Base-by-base conservation (phyloP, 2,888 invertebrate species). In the Iselma pallidipennis region DNA sequence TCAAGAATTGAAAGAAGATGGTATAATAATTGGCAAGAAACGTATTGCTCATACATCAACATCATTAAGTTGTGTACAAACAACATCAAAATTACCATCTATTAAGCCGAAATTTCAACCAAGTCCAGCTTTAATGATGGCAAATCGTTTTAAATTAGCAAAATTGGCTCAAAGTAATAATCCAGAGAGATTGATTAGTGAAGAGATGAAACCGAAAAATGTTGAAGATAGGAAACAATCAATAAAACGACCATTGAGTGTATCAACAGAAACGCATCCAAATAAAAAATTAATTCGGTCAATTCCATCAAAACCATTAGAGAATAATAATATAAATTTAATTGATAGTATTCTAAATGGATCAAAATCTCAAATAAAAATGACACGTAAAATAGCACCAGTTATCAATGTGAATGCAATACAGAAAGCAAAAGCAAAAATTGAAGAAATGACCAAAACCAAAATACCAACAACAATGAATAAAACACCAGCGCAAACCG, bases 401-500 rank as follows among this genome's bases (percentile, higher is more conserved):
- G 92, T 91, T 51, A 88, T 91, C 57, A 92, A 93, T 81, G 90
- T 91, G 26, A 84, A 88, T 69, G 88, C 89, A 23, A 83, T 92
- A 61, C 84, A 91, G 67, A 84, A 86, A 74, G 89, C 90, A 9
- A 92, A 91, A 76, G 89, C 87, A 74, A 85, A 85, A 63, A 85
- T 90, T 25, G 79, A 86, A 64, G 85, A 87, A 65, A 80, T 83
- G 61, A 82, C 81, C 78, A 71, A 81, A 77, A 66, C 82, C 77
- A 71, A 81, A 63, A 77, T 80, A 67, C 73, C 78, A 72, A 53
- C 80, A 82, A 7, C 82, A 83, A 48, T 66, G 6, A 55, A 23
- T 49, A 87, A 85, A 76, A 89, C 91, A 1, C 84, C 87, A 21
- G 85, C 89, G 26, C 92, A 92, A 82, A 91, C 91, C 1, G 82